phyloP scores from a whole-genome alignment of 1,140 invertebrate species.

The Armadillidium nasatum region DNA sequence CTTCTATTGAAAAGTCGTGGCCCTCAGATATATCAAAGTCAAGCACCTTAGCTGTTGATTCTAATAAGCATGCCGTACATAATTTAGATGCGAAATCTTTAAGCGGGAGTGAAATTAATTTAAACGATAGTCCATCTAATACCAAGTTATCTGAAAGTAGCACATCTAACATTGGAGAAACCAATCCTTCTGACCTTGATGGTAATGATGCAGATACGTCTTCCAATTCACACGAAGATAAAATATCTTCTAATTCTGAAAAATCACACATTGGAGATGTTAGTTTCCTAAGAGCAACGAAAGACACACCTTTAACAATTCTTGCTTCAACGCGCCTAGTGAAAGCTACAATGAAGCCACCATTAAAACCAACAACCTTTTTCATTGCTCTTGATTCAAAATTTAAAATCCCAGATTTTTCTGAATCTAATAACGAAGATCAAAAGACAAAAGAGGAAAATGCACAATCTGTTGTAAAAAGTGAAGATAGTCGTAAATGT shows the following conservation, averaged over 20 bases:
- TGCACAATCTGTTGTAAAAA: background rate
- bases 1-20: conserved; percentile 25
- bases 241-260: background rate
- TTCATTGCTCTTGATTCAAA: conserved; percentile 42
- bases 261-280: conserved; percentile 35
- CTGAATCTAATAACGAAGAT: conserved; percentile 7
- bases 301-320: conserved; percentile 40
- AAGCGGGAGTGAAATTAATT: background rate
- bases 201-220: too few species aligned
- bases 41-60: background rate
- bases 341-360: conserved; percentile 38
- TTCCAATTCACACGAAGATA: too few species aligned
- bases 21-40: background rate
- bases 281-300: conserved; percentile 39
- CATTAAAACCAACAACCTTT: conserved; percentile 41
- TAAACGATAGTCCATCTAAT: conserved; percentile 17
- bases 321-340: conserved; percentile 42
- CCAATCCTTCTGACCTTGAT: too few species aligned
- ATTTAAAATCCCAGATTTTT: conserved; percentile 37
- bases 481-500: background rate
- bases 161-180: too few species aligned
- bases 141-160: too few species aligned
- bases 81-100: conserved; percentile 5
- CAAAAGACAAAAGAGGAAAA: conserved; percentile 2
- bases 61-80: background rate